Base-by-base conservation (phyloP, 2,888 invertebrate genomes). In the Zaprionus lineosus region DNA sequence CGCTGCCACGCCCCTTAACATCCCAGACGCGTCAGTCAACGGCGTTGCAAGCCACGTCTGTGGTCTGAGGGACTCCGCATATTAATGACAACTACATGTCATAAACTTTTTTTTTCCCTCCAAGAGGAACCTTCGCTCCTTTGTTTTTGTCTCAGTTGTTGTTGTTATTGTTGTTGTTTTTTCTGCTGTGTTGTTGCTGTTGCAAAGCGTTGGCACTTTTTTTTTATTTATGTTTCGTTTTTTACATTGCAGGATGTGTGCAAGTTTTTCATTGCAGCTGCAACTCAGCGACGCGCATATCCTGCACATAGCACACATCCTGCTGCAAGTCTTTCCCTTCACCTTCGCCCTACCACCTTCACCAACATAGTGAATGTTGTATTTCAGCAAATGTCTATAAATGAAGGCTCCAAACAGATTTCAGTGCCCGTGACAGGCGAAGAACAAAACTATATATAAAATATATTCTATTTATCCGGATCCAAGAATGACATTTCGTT, bases 231-330 rank as follows among this genome's bases (percentile, higher is more conserved):
- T n/a, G n/a, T 52, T 16, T 21, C 46, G 39, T 14, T 58, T 58
- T 39, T 63, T 24, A 24, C 40, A 29, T 12, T 43, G 40, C 85
- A 82, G 78, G 74, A 82, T 84, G 70, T 61, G 31, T 44, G 55
- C 47, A 66, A 63, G 63, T 62, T 79, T 75, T 62, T 61, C 21
- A 48, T 48, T 74, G 71, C 85, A 84, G 60, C 67, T 82, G 85
- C 75, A 67, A 64, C 39, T 51, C 58, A 55, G 44, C 68, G 39
- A 74, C 52, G 72, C 64, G 57, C 53, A 83, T 71, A 85, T 85
- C 78, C 76, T 83, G 79, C 51, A 69, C 18, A 56, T 19, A 56
- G 24, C 28, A 34, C 47, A 39, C 44, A 50, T 61, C 57, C 72
- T 60, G 67, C 19, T 12, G 29, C 28, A 47, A 34, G 40, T 48